Conservation (phyloP, 2,113 vertebrate species). For the Trachemys scripta region DNA sequence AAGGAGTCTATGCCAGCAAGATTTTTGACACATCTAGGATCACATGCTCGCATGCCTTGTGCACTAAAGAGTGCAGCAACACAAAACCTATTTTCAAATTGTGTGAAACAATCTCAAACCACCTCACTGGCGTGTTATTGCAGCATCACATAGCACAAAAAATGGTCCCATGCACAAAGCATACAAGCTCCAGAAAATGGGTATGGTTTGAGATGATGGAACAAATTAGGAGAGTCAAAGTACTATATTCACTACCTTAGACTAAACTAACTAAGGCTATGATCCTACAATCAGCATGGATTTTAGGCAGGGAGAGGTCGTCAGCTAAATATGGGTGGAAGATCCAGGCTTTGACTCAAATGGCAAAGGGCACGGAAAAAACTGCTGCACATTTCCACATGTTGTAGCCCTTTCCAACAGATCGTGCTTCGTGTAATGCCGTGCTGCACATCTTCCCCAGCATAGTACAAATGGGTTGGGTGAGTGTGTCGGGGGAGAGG, state of each 20-base stretch:
- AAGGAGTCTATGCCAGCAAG: slow-evolving; percentile 47
- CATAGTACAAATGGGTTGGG: neutral
- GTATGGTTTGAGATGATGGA: neutral
- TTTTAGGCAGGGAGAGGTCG: neutral
- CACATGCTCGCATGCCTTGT: neutral
- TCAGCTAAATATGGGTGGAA: neutral
- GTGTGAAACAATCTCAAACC: neutral
- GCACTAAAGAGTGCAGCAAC: neutral
- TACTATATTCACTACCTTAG: neutral
- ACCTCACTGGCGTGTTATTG: neutral
- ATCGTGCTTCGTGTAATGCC: neutral
- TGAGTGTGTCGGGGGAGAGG: neutral
- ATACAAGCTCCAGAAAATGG: neutral
- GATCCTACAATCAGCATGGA: neutral
- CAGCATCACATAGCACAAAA: neutral
- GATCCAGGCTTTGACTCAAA: neutral
- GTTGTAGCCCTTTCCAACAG: neutral
- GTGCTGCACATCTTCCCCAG: neutral
- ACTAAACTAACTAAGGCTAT: neutral
- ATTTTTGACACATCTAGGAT: slow-evolving; percentile 48
- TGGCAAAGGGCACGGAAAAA: neutral
- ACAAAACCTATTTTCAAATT: slow-evolving; percentile 6
- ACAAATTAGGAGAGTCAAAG: neutral
- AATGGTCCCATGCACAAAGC: neutral
- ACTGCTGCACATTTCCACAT: neutral